Evolutionary conservation across 2,797 vertebrate genomes (phyloP).

Genomic region (Numenius phaeopus): DNA sequence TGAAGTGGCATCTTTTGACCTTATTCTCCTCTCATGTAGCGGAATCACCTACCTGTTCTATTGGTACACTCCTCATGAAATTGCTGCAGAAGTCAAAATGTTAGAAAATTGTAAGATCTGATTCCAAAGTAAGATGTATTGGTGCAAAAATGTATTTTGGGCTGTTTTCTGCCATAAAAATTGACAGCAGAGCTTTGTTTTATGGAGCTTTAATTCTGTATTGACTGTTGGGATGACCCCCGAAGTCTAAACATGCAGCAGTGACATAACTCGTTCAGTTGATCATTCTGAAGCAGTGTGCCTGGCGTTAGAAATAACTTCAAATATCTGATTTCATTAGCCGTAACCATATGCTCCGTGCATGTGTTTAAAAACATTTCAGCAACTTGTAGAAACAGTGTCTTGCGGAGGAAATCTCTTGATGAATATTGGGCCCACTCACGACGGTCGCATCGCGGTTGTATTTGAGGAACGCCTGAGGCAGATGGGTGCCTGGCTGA

Average conservation of each 20-base stretch:
- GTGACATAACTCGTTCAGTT: not conserved
- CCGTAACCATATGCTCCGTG: not conserved
- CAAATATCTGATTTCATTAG: not conserved
- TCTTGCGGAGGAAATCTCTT: slow-evolving; percentile 95
- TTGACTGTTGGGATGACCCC: not conserved
- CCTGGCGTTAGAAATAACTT: not conserved
- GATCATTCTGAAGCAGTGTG: not conserved
- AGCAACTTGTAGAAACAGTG: slow-evolving; percentile 92
- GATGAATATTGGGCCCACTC: slow-evolving; percentile 93
- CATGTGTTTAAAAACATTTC: slow-evolving; percentile 43
- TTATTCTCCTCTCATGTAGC: not conserved
- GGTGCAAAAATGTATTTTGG: not conserved
- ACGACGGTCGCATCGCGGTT: slow-evolving; percentile 88
- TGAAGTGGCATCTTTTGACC: not conserved
- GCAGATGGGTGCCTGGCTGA: slow-evolving; percentile 93
- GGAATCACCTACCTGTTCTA: not conserved
- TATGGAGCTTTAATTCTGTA: not conserved
- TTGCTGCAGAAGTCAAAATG: not conserved
- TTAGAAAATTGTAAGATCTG: not conserved
- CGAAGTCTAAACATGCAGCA: not conserved
- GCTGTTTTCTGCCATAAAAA: not conserved
- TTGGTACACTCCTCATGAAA: not conserved
- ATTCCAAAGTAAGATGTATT: not conserved
- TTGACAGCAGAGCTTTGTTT: not conserved
- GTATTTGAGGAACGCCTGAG: slow-evolving; percentile 93